Conservation (phyloP, 2,113 vertebrate species). For the Neofelis nebulosa region DNA sequence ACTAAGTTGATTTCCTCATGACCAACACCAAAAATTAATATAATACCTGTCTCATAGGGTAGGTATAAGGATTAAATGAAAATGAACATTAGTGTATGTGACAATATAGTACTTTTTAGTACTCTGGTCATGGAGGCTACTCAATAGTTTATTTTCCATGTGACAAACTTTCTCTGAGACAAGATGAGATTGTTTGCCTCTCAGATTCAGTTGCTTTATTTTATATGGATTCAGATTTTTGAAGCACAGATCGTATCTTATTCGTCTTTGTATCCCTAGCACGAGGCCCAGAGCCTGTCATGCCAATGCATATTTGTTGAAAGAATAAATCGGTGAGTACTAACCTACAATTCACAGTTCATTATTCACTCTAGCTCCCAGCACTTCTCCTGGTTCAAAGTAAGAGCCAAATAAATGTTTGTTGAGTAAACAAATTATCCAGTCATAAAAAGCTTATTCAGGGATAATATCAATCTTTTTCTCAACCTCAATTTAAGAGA, state of each 20-base stretch:
- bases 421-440: constrained; percentile 52
- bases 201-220: constrained; percentile 35
- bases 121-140: not conserved
- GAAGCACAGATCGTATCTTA: not conserved
- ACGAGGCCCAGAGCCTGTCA: not conserved
- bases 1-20: not conserved
- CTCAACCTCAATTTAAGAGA: constrained; percentile 12
- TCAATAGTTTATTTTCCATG: not conserved
- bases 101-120: not conserved
- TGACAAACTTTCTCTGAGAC: not conserved
- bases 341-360: not conserved
- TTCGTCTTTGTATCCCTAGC: not conserved
- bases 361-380: constrained; percentile 2
- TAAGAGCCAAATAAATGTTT: constrained; percentile 49
- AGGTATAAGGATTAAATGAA: not conserved
- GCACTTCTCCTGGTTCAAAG: not conserved
- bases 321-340: constrained; percentile 12
- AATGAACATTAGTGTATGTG: not conserved
- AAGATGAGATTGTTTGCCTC: not conserved
- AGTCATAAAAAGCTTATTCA: constrained; percentile 33
- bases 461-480: constrained; percentile 5
- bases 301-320: not conserved
- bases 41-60: not conserved
- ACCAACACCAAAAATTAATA: not conserved
- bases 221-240: not conserved